A percentile compares a stretch with the other conserved stretches of the same genome.
These are phyloP conservation scores for Oxyteleia sp. DNA, from an alignment of 2,888 invertebrate species.

Conservation along the genomic window DNA sequence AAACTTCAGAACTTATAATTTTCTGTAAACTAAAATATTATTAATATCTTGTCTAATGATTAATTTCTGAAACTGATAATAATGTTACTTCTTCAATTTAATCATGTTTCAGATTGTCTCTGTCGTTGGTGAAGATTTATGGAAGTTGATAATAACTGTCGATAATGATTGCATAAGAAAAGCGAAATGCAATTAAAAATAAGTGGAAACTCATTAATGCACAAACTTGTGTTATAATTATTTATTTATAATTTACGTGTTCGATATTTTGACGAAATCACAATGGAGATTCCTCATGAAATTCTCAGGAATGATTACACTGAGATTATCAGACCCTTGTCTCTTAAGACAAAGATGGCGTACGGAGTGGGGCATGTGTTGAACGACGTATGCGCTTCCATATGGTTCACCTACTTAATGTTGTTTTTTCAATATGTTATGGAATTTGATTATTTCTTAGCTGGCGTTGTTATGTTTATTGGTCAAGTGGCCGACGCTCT, in stretches of 20 bases:
- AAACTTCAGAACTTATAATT: too few relatives aligned
- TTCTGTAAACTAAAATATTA: too few relatives aligned
- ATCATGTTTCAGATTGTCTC: too few relatives aligned
- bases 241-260: too few relatives aligned
- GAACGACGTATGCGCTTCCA: constrained; percentile 96
- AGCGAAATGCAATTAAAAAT: too few relatives aligned
- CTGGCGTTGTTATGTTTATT: constrained; percentile 91
- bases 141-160: background rate
- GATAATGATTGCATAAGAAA: constrained; percentile 7
- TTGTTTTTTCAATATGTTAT: constrained; percentile 92
- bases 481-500: constrained; percentile 96
- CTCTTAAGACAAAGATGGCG: constrained; percentile 88
- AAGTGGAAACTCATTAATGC: background rate
- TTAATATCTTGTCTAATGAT: too few relatives aligned
- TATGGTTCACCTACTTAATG: constrained; percentile 97
- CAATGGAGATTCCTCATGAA: constrained; percentile 79
- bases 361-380: constrained; percentile 95
- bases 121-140: too few relatives aligned
- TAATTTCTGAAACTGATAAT: too few relatives aligned
- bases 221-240: background rate
- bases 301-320: constrained; percentile 86
- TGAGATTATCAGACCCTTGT: constrained; percentile 88
- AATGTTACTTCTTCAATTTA: too few relatives aligned
- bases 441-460: constrained; percentile 86
- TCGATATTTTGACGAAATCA: too few relatives aligned